Percentiles rank a stretch among this genome's conserved stretches.
Conservation (phyloP, 2,797 vertebrate species). For the Pipistrellus pipistrellus region DNA sequence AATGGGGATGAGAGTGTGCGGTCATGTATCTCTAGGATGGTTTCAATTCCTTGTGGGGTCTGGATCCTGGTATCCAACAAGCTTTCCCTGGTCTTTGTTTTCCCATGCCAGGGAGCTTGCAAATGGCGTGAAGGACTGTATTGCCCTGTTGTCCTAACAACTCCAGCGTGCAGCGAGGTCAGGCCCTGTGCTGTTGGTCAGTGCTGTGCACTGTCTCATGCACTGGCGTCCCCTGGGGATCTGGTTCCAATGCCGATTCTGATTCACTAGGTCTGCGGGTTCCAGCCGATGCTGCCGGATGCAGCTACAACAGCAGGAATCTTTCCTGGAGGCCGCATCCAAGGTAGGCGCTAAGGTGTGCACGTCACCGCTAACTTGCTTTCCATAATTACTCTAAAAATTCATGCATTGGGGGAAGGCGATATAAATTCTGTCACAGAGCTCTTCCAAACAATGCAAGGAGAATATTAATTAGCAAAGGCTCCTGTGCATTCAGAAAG, state of each 20-base stretch:
- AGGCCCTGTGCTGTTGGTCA: background rate
- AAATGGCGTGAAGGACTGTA: too few species aligned
- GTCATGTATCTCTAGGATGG: too few species aligned
- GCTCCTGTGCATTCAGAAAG: background rate
- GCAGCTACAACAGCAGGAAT: background rate
- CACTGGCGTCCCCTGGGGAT: background rate
- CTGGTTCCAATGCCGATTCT: background rate
- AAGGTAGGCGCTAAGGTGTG: background rate
- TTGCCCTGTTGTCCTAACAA: too few species aligned
- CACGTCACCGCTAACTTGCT: background rate
- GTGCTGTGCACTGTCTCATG: background rate
- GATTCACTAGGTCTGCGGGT: background rate
- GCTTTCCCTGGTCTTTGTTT: too few species aligned
- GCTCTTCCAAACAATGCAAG: slow-evolving; percentile 25
- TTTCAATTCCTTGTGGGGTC: too few species aligned
- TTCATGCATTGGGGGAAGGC: slow-evolving; percentile 40
- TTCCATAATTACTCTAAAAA: slow-evolving; percentile 56
- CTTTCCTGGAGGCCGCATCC: background rate
- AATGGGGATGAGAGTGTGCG: too few species aligned
- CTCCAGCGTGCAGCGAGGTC: too few species aligned
- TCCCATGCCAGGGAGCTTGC: too few species aligned
- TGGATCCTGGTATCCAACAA: too few species aligned
- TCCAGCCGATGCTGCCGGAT: background rate
- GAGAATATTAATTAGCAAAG: slow-evolving; percentile 63
- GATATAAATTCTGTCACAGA: slow-evolving; percentile 49